Conservation (phyloP, 2,888 invertebrate species). For the Pollenia griseotomentosa region DNA sequence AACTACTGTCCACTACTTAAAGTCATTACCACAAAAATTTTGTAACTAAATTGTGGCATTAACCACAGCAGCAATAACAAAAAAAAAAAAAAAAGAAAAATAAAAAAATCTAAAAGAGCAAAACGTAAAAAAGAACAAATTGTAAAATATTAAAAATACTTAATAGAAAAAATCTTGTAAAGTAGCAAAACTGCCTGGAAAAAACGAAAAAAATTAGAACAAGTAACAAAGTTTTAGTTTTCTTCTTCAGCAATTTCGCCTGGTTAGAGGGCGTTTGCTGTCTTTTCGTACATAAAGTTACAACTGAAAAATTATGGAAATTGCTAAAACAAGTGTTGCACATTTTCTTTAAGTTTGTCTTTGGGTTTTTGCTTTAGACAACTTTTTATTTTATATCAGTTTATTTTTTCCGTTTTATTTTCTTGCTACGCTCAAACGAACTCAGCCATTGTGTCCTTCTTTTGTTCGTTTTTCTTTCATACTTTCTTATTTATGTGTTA, state of each 20-base stretch:
- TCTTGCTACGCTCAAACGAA: not conserved
- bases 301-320: conserved; percentile 72
- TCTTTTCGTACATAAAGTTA: conserved; percentile 52
- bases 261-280: conserved; percentile 61
- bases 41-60: conserved; percentile 62
- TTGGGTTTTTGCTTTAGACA: not conserved
- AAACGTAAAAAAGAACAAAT: conserved; percentile 47
- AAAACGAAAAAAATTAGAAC: conserved; percentile 30
- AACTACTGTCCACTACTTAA: conserved; percentile 54
- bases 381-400: conserved; percentile 37
- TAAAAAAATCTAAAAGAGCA: not conserved
- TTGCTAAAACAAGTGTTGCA: conserved; percentile 74
- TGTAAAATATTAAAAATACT: conserved; percentile 64
- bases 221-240: conserved; percentile 40
- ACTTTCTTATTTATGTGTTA: conserved; percentile 8
- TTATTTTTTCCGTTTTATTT: conserved; percentile 55
- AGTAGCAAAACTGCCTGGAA: conserved; percentile 31
- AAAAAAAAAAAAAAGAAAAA: not conserved
- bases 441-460: conserved; percentile 38
- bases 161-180: conserved; percentile 61
- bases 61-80: conserved; percentile 35
- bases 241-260: conserved; percentile 24
- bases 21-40: conserved; percentile 58
- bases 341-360: conserved; percentile 62
- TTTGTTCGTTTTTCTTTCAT: conserved; percentile 10